Evolutionary conservation across 2,888 invertebrate genomes (phyloP).

Genomic region (Homarus gammarus): DNA sequence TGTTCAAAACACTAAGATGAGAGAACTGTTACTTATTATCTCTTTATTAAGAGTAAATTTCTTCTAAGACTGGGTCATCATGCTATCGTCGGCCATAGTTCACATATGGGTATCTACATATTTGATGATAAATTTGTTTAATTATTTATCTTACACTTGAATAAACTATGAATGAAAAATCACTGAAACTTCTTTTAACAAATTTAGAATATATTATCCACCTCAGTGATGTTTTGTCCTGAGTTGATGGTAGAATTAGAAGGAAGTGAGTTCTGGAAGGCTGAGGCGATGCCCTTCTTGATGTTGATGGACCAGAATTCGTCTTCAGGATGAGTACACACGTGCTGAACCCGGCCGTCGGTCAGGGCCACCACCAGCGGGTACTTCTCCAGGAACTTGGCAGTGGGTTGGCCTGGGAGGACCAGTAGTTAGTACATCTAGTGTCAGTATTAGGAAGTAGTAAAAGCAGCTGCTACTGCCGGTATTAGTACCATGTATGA

Average conservation of each 20-base stretch:
- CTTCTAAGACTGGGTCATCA: too few relatives aligned
- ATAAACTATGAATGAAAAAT: too few relatives aligned
- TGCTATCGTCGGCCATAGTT: too few relatives aligned
- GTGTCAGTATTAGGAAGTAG: not conserved
- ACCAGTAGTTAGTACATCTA: not conserved
- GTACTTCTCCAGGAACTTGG: slow-evolving; percentile 10
- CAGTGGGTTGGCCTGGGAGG: not conserved
- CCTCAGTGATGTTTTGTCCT: slow-evolving; percentile 23
- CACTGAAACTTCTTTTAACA: not conserved
- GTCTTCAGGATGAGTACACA: slow-evolving; percentile 77
- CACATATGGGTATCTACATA: too few relatives aligned
- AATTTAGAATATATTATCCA: not conserved
- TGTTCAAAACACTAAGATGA: too few relatives aligned
- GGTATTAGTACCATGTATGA: not conserved
- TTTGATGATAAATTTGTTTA: too few relatives aligned
- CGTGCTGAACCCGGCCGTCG: slow-evolving; percentile 50
- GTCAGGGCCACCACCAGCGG: slow-evolving; percentile 38
- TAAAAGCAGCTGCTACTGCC: too few relatives aligned
- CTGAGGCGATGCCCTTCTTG: slow-evolving; percentile 81
- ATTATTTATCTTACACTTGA: too few relatives aligned
- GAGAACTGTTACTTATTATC: too few relatives aligned
- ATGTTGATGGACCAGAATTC: slow-evolving; percentile 80
- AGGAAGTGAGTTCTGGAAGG: slow-evolving; percentile 80
- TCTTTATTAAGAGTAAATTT: too few relatives aligned
- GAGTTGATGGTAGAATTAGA: slow-evolving; percentile 36